These are phyloP conservation scores for Liopterus haemorrhoidalis DNA, from an alignment of 2,888 invertebrate species.

Conservation along the genomic window DNA sequence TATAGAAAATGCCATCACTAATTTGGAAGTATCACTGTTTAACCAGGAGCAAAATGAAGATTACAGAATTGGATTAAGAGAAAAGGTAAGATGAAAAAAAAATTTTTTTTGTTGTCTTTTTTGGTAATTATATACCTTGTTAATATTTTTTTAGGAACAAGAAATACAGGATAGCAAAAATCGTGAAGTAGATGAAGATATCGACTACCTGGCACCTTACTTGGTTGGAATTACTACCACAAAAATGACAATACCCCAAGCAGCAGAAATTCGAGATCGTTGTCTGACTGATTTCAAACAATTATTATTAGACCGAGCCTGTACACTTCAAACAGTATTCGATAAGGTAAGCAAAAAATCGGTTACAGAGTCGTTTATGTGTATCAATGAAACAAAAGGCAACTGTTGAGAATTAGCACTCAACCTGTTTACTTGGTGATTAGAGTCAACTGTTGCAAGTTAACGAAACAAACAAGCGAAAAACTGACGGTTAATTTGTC, in stretches of 20 bases:
- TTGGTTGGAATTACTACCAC: constrained; percentile 51
- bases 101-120: background rate
- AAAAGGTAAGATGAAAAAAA: constrained; percentile 43
- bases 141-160: constrained; percentile 28
- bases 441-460: too few relatives aligned
- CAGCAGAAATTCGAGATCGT: constrained; percentile 48
- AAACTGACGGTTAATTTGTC: background rate
- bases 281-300: constrained; percentile 65
- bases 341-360: constrained; percentile 49
- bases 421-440: too few relatives aligned
- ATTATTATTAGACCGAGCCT: constrained; percentile 56
- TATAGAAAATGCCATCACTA: constrained; percentile 47
- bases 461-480: background rate
- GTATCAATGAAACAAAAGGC: background rate
- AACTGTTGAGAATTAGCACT: background rate
- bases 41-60: constrained; percentile 52
- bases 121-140: too few relatives aligned
- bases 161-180: constrained; percentile 50
- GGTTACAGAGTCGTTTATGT: constrained; percentile 2
- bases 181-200: constrained; percentile 56
- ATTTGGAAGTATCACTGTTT: constrained; percentile 50
- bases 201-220: constrained; percentile 61
- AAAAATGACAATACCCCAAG: constrained; percentile 41
- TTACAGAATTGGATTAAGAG: constrained; percentile 47
- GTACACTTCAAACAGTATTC: constrained; percentile 58